A percentile compares a stretch with the other conserved stretches of the same genome.
Conservation (phyloP, 2,888 invertebrate species). For the Euspilapteryx auroguttella region DNA sequence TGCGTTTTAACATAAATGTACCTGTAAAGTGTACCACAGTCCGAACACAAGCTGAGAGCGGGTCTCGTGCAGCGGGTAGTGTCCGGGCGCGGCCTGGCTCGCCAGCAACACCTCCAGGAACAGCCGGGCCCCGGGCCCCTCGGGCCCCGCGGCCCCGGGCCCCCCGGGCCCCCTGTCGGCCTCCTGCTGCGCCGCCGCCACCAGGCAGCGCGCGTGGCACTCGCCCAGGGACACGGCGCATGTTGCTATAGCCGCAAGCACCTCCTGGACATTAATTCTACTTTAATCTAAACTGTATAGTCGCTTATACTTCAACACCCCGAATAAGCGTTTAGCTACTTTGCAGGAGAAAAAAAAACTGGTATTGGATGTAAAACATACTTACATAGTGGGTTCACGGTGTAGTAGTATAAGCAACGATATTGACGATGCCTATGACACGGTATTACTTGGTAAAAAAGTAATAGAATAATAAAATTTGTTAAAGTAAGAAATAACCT, state of each 20-base stretch:
- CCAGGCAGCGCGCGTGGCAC: constrained; percentile 63
- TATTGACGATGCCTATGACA: too few species aligned
- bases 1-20: constrained; percentile 24
- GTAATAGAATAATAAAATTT: too few species aligned
- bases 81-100: constrained; percentile 77
- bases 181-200: constrained; percentile 18
- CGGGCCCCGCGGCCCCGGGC: constrained; percentile 17
- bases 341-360: too few species aligned
- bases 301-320: too few species aligned
- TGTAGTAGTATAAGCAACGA: too few species aligned
- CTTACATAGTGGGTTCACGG: too few species aligned
- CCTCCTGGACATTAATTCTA: constrained; percentile 62
- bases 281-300: too few species aligned
- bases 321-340: too few species aligned
- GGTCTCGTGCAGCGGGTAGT: constrained; percentile 86
- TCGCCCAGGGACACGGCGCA: constrained; percentile 72
- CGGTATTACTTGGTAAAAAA: too few species aligned
- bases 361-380: too few species aligned
- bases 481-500: too few species aligned
- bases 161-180: too few species aligned
- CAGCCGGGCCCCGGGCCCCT: constrained; percentile 19
- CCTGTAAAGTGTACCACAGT: constrained; percentile 92
- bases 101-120: constrained; percentile 75
- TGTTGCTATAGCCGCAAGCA: constrained; percentile 67
- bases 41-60: constrained; percentile 84